Conservation (phyloP, 1,140 invertebrate genomes). For the silkworm (Bombyx mori) region DNA sequence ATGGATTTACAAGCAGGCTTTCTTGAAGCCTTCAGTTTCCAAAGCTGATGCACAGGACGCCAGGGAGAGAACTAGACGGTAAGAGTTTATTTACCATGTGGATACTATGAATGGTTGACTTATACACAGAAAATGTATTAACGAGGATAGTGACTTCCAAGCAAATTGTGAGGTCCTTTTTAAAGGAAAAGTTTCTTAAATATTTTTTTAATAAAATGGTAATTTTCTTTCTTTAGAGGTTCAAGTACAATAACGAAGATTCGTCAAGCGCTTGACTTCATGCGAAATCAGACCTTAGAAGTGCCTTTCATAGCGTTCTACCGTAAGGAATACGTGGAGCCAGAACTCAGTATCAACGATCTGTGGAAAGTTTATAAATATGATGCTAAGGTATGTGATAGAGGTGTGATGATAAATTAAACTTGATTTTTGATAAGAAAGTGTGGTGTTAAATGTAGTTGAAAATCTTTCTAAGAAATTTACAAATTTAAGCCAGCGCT, state of each 20-base stretch:
- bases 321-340: constrained; percentile 97
- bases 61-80: constrained; percentile 63
- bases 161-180: no score
- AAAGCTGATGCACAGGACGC: constrained; percentile 65
- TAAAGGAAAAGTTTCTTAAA: not conserved
- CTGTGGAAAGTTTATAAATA: constrained; percentile 97
- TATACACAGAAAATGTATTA: no score
- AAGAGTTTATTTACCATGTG: not conserved
- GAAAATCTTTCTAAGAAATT: no score
- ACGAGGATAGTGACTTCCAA: no score
- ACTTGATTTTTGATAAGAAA: no score
- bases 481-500: no score
- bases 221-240: constrained; percentile 29
- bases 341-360: constrained; percentile 95
- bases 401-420: no score
- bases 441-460: no score
- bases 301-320: constrained; percentile 99
- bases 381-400: constrained; percentile 84
- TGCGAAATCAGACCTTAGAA: constrained; percentile 94
- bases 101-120: no score
- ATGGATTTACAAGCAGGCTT: constrained; percentile 98
- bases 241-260: constrained; percentile 88
- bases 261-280: constrained; percentile 94
- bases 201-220: not conserved
- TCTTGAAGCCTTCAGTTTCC: constrained; percentile 86